Evolutionary conservation across 2,888 invertebrate species (phyloP).

Genomic region (Nomada ferruginata): DNA sequence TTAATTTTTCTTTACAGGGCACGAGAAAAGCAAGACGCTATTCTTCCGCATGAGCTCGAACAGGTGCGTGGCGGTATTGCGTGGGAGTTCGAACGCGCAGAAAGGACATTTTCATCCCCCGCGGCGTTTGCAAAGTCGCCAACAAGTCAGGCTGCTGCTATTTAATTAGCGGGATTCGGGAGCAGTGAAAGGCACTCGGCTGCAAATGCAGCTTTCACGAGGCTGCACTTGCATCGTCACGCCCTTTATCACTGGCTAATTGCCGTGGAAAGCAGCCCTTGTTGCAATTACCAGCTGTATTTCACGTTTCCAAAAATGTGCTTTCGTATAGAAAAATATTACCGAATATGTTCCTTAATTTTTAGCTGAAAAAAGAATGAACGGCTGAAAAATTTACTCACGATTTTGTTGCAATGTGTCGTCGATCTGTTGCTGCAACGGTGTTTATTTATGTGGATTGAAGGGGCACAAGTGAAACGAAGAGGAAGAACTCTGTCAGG

Average conservation of each 20-base stretch:
- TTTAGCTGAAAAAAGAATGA: background rate
- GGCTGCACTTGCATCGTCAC: constrained; percentile 24
- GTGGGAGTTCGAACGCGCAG: constrained; percentile 42
- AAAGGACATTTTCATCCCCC: constrained; percentile 9
- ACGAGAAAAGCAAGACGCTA: background rate
- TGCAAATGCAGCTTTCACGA: constrained; percentile 19
- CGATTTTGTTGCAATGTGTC: background rate
- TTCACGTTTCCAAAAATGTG: background rate
- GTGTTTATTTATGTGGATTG: background rate
- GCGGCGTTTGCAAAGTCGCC: background rate
- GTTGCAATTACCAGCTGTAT: background rate
- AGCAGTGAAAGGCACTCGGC: constrained; percentile 16
- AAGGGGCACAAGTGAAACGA: background rate
- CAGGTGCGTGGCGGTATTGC: constrained; percentile 43
- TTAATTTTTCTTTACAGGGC: too few relatives aligned
- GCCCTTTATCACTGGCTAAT: constrained; percentile 41
- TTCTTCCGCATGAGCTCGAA: background rate
- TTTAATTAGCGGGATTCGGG: constrained; percentile 40
- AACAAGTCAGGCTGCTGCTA: constrained; percentile 5
- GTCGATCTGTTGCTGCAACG: background rate
- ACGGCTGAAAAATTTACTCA: background rate
- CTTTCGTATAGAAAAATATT: background rate
- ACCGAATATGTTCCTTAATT: background rate
- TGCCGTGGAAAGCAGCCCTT: constrained; percentile 3
- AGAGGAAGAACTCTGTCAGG: constrained; percentile 1